These are phyloP conservation scores for Ectobius pallidus DNA, from an alignment of 2,888 invertebrate genomes.

Conservation along the genomic window DNA sequence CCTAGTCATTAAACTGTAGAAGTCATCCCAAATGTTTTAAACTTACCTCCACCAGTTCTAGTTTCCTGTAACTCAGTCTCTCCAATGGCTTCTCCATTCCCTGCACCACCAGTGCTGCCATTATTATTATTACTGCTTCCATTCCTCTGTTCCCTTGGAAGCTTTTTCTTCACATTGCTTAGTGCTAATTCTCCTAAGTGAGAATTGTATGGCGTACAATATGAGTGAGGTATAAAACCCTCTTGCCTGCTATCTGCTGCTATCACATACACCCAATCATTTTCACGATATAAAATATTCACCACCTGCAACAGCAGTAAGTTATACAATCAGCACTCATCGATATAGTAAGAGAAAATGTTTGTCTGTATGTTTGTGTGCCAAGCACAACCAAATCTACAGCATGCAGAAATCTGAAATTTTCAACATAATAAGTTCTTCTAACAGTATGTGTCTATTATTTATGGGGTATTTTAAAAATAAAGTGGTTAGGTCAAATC, in stretches of 20 bases:
- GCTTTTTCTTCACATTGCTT: constrained; percentile 78
- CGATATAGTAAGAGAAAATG: no score
- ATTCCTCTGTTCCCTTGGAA: constrained; percentile 67
- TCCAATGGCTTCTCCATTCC: constrained; percentile 28
- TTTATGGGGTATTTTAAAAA: no score
- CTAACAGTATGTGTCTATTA: no score
- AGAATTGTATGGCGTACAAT: constrained; percentile 83
- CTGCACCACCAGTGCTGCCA: constrained; percentile 21
- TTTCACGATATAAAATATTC: constrained; percentile 92
- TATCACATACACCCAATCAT: constrained; percentile 97
- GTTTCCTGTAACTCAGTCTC: constrained; percentile 35
- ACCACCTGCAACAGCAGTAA: constrained; percentile 66
- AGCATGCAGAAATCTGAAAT: no score
- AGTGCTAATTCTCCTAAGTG: constrained; percentile 77
- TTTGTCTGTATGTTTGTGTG: no score
- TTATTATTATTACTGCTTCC: constrained; percentile 5
- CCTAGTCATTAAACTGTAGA: no score
- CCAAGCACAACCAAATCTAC: no score
- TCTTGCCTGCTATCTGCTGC: constrained; percentile 87
- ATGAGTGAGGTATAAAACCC: constrained; percentile 94
- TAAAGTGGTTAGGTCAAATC: no score
- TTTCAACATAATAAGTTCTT: no score
- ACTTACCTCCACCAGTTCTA: constrained; percentile 34
- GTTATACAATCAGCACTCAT: no score
- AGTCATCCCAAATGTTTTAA: no score